Percentiles rank a stretch among this genome's conserved stretches.
phyloP scores from a whole-genome alignment of 2,888 invertebrate species.

The Phoenoteleia sp. region DNA sequence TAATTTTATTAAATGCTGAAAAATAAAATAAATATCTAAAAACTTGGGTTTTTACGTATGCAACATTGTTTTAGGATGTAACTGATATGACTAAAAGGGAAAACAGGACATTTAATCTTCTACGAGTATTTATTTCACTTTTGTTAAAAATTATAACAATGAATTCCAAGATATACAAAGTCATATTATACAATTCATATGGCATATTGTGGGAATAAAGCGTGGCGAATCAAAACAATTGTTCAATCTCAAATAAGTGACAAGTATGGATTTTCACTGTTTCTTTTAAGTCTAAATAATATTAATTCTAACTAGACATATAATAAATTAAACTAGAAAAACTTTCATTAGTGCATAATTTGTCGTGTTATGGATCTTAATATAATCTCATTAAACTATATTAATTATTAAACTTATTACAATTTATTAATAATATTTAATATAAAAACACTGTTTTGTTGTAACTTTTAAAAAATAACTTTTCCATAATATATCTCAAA shows the following conservation, averaged over 20 bases:
- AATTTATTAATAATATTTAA: not conserved
- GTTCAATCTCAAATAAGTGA: not conserved
- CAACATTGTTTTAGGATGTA: too few relatives aligned
- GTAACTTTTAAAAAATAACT: not conserved
- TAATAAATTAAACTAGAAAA: slow-evolving; percentile 18
- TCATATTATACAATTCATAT: slow-evolving; percentile 53
- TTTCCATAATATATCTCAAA: not conserved
- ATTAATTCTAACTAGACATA: not conserved
- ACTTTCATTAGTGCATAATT: too few relatives aligned
- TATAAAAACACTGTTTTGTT: too few relatives aligned
- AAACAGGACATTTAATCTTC: too few relatives aligned
- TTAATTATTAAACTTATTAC: not conserved
- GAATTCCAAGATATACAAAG: slow-evolving; percentile 54
- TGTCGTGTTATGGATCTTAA: too few relatives aligned
- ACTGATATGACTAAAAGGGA: too few relatives aligned
- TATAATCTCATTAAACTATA: not conserved
- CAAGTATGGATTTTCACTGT: not conserved
- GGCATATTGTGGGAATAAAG: slow-evolving; percentile 46
- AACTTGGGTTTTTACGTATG: too few relatives aligned
- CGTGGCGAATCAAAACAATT: slow-evolving; percentile 26
- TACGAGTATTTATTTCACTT: slow-evolving; percentile 52
- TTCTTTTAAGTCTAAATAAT: not conserved
- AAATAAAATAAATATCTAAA: too few relatives aligned
- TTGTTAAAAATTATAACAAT: slow-evolving; percentile 64
- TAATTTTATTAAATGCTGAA: too few relatives aligned